Evolutionary conservation across 2,113 vertebrate genomes (phyloP).

Genomic region (Aegotheles bennettii): DNA sequence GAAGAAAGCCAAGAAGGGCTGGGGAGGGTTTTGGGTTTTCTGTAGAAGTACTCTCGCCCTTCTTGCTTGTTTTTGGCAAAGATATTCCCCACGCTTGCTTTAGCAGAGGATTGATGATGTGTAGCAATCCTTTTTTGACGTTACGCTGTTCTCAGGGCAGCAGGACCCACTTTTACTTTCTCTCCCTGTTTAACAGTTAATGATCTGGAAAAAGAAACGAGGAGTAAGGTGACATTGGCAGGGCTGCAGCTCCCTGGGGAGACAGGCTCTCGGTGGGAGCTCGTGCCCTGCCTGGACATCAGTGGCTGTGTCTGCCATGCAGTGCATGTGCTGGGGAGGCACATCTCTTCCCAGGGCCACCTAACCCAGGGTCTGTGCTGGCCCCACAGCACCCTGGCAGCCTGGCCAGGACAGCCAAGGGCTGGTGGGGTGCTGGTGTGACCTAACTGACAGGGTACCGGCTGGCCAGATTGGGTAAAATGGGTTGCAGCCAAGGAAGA

Average conservation of each 20-base stretch:
- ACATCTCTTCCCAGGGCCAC: background rate
- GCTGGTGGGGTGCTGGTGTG: background rate
- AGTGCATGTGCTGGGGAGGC: rapidly evolving
- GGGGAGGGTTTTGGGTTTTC: background rate
- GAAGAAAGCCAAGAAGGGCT: background rate
- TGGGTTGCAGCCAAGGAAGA: background rate
- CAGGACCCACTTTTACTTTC: background rate
- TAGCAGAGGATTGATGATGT: background rate
- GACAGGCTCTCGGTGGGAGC: rapidly evolving
- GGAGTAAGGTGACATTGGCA: constrained; percentile 53
- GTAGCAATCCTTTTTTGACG: background rate
- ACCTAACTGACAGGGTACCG: background rate
- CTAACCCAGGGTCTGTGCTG: background rate
- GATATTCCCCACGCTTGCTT: rapidly evolving
- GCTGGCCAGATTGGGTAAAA: background rate
- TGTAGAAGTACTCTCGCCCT: background rate
- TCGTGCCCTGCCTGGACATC: background rate
- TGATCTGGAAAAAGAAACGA: constrained; percentile 43
- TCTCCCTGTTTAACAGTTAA: constrained; percentile 60
- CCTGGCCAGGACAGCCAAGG: background rate
- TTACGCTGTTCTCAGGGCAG: background rate
- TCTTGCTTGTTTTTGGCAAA: background rate
- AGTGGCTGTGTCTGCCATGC: rapidly evolving
- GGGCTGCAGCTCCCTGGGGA: background rate
- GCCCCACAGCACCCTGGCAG: background rate